phyloP scores from a whole-genome alignment of 2,113 vertebrate genomes.

The Psettodes erumei region DNA sequence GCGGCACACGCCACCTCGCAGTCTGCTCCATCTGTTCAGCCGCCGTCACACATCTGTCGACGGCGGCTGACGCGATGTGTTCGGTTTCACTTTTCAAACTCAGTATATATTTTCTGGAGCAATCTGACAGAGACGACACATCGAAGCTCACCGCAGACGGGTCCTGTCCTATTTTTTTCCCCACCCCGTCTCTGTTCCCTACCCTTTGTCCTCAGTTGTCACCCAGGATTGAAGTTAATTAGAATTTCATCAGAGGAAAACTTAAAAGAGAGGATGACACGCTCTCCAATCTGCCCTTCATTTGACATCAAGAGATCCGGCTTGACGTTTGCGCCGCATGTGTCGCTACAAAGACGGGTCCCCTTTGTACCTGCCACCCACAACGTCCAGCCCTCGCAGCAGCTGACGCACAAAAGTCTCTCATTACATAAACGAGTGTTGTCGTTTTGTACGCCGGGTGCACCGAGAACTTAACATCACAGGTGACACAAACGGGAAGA shows the following conservation, averaged over 20 bases:
- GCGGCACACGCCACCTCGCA: neutral
- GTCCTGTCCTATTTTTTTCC: neutral
- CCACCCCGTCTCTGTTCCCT: neutral
- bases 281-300: conserved; percentile 57
- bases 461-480: neutral
- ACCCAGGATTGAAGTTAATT: conserved; percentile 69
- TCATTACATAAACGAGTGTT: conserved; percentile 26
- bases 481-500: neutral
- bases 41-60: conserved; percentile 21
- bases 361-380: conserved; percentile 29
- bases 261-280: conserved; percentile 66
- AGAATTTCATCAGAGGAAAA: conserved; percentile 67
- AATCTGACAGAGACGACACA: conserved; percentile 8
- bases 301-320: conserved; percentile 57
- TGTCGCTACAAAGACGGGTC: conserved; percentile 30
- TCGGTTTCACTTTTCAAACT: conserved; percentile 24
- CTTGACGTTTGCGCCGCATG: conserved; percentile 42
- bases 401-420: conserved; percentile 33
- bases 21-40: conserved; percentile 30
- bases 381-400: conserved; percentile 17
- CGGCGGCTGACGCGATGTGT: neutral
- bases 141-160: conserved; percentile 3
- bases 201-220: conserved; percentile 15
- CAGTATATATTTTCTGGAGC: neutral
- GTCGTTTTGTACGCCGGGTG: neutral